Evolutionary conservation across 2,888 invertebrate species (phyloP).

Genomic region (Clanis bilineata): DNA sequence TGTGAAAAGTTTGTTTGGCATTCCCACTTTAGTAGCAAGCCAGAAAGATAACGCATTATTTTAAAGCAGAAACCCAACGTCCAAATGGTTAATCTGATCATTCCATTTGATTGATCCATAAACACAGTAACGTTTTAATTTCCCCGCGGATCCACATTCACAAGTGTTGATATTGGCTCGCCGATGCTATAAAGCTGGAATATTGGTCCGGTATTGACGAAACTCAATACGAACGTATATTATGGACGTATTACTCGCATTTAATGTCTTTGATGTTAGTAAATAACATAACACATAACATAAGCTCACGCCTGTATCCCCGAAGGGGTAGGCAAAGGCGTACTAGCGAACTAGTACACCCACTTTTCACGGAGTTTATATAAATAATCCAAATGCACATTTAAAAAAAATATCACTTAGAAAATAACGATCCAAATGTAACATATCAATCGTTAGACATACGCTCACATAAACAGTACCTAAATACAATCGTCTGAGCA

Average conservation of each 20-base stretch:
- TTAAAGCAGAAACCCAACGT: neutral
- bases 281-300: neutral
- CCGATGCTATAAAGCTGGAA: constrained; percentile 8
- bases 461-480: no score
- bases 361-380: no score
- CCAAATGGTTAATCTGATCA: neutral
- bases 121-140: constrained; percentile 14
- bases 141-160: constrained; percentile 12
- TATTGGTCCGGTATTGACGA: neutral
- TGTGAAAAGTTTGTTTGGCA: no score
- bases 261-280: neutral
- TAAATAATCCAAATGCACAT: no score
- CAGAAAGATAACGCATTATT: neutral
- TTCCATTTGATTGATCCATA: neutral
- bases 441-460: no score
- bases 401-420: no score
- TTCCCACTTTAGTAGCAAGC: no score
- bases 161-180: constrained; percentile 11
- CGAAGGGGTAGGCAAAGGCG: no score
- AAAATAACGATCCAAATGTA: no score
- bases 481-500: no score
- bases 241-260: neutral
- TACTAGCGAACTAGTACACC: no score
- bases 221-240: neutral
- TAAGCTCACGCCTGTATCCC: no score